phyloP scores from a whole-genome alignment of 1,140 invertebrate species.

The Cotesia glomerata region DNA sequence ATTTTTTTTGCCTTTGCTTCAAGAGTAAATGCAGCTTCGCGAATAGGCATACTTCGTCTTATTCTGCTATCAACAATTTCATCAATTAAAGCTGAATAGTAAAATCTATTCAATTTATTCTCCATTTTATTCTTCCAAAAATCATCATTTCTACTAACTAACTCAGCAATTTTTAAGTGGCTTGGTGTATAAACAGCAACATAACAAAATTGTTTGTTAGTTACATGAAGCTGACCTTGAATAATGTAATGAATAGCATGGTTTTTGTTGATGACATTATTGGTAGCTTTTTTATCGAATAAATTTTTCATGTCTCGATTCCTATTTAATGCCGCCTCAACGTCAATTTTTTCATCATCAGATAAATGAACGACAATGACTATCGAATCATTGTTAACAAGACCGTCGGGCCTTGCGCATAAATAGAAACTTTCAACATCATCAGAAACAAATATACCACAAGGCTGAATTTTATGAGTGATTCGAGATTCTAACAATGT shows the following conservation, averaged over 20 bases:
- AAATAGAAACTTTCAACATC: too few species aligned
- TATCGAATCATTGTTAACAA: too few species aligned
- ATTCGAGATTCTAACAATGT: too few species aligned
- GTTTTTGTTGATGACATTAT: too few species aligned
- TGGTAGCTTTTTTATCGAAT: too few species aligned
- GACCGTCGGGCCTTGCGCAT: too few species aligned
- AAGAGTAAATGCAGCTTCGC: conserved; percentile 31
- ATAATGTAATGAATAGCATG: background rate
- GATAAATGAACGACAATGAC: too few species aligned
- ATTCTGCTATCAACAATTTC: conserved; percentile 35
- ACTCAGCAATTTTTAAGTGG: conserved; percentile 21
- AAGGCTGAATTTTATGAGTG: too few species aligned
- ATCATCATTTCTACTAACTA: conserved; percentile 18
- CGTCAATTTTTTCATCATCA: too few species aligned
- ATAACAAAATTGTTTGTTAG: background rate
- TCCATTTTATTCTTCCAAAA: conserved; percentile 31
- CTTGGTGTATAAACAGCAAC: conserved; percentile 12
- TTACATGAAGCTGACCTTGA: conserved; percentile 23
- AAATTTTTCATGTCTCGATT: too few species aligned
- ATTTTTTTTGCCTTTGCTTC: background rate
- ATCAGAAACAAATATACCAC: too few species aligned
- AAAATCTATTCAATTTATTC: conserved; percentile 24
- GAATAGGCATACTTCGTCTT: conserved; percentile 28
- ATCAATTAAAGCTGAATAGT: conserved; percentile 28
- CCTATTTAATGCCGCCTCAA: too few species aligned